Base-by-base conservation (phyloP, 2,113 vertebrate genomes). In the Tangachromis dhanisi region DNA sequence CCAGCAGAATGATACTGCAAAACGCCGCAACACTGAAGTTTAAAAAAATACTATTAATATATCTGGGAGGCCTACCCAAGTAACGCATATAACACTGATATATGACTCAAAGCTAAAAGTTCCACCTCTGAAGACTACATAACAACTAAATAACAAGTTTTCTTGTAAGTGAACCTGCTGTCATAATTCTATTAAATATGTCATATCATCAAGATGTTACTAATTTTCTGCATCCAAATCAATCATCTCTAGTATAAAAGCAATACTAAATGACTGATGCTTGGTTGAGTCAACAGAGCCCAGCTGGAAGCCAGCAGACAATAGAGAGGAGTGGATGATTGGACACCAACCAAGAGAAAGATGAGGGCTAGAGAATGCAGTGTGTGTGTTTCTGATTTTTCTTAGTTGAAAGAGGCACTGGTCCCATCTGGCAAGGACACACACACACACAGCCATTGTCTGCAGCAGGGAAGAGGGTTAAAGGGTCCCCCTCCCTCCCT, bases 401-500 rank as follows among this genome's bases (percentile, higher is more conserved):
- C 84, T 88, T 87, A 59, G 71, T 86, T 90, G 63, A 68, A 92
- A 90, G 76, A 88, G 89, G 86, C 66, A 61, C 53, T 57, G 57
- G 89, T 89, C 89, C 89, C 90, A 94, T 94, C 90, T 93, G 88
- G 92, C 91, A 91, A 92, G 53, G 90, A 92, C 90, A 51, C 35
- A 26, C 40, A 45, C 33, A 81, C 59, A 86, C 54, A 80, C 51
- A 54, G 54, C 86, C 59, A 94, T 94, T 95, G 95, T 95, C 88
- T 94, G 83, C 66, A 31, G 83, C 63, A 91, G 89, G 82, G 80
- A 90, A 49, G 88, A 54, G 93, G 92, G 92, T 92, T 92, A 92
- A 90, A 89, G 86, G 85, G 80, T 29, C 79, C 80, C 57, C 90
- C 81, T 66, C 86, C 88, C 90, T 86, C 92, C 90, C 87, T 81